Base-by-base conservation (phyloP, 2,888 invertebrate genomes). In the Melikaiella ostensackeni region DNA sequence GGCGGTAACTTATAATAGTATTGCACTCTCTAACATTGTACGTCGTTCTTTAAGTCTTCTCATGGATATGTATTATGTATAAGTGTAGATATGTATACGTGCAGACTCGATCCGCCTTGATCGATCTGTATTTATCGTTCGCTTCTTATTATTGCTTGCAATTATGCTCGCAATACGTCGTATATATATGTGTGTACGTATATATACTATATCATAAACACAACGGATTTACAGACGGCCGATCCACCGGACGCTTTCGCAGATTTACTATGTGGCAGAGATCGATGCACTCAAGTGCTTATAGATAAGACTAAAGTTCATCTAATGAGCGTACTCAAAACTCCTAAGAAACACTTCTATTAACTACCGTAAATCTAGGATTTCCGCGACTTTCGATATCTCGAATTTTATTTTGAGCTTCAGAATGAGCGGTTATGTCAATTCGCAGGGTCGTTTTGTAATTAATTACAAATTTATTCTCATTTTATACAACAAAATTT, bases 171-270 rank as follows among this genome's bases (percentile, higher is more conserved):
- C 70, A 33, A 81, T 80, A 77, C 79, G 66, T 78, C 77, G 78
- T 79, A 73, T 74, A 74, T 76, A 13, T 13, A 38, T 38, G 13
- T 38, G 13, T 38, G 4, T 79, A 63, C 80, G 80, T 84, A 78
- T 83, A 90, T 90, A 90, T 89, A 90, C 89, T 89, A 89, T 89
- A 89, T 89, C 84, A 88, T 89, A 90, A 90, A 90, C 89, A 89
- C 87, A 90, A 90, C 89, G 86, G 81, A 85, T 82, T 82, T 80
- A 82, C 81, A 78, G 80, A 82, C 81, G 82, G 83, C 84, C 86
- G 84, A 87, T 86, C 82, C 85, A 82, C 81, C 81, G 81, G 75
- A 46, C 66, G 50, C 46, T 33, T 70, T 70, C 19, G 50, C 50
- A 30, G 70, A 50, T 50, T 61, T 42, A 74, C 73, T 38, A 42